A percentile compares a stretch with the other conserved stretches of the same genome.
Evolutionary conservation across 2,888 invertebrate species (phyloP).

Genomic region (Coremacera marginata): DNA sequence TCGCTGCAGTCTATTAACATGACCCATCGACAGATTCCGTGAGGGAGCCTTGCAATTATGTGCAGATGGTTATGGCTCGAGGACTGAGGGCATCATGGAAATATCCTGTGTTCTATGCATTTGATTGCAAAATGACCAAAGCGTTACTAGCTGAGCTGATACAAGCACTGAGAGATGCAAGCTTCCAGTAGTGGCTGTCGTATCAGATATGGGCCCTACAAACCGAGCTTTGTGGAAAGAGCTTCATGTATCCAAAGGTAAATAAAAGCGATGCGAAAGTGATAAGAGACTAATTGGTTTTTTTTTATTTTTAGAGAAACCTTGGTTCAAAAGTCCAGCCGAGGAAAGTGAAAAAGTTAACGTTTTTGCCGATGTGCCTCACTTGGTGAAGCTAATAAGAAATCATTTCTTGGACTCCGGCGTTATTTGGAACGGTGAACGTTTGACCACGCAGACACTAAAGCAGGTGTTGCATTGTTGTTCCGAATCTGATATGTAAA

Average conservation of each 20-base stretch:
- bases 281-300: not conserved
- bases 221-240: too few relatives aligned
- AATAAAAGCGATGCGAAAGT: not conserved
- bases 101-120: conserved; percentile 1
- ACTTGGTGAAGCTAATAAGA: not conserved
- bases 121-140: conserved; percentile 1
- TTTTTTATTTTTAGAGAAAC: not conserved
- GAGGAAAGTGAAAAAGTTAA: not conserved
- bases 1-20: too few relatives aligned
- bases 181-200: not conserved
- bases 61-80: not conserved
- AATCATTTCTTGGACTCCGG: not conserved
- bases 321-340: not conserved
- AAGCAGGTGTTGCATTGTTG: too few relatives aligned
- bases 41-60: too few relatives aligned
- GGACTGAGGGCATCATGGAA: not conserved
- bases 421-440: too few relatives aligned
- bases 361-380: not conserved
- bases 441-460: too few relatives aligned
- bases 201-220: too few relatives aligned
- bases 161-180: too few relatives aligned
- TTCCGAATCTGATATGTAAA: too few relatives aligned
- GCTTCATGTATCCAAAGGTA: not conserved
- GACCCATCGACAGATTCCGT: too few relatives aligned
- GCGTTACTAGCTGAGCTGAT: not conserved